A percentile compares a stretch with the other conserved stretches of the same genome.
These are phyloP conservation scores for Molossus alvarezi DNA, from an alignment of 2,797 vertebrate species.

Conservation along the genomic window DNA sequence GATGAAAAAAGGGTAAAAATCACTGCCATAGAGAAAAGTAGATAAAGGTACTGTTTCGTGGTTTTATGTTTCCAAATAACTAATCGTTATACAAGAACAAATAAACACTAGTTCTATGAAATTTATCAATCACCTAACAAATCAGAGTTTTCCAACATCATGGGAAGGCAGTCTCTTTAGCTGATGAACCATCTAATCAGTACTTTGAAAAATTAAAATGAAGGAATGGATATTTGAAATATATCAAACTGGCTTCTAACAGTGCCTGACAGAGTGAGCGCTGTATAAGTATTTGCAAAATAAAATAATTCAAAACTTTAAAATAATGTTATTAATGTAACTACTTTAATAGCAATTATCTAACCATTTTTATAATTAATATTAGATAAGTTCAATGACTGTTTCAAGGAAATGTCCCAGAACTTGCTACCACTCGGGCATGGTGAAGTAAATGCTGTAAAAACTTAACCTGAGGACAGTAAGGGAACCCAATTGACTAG, in stretches of 20 bases:
- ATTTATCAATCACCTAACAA: neutral
- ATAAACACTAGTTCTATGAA: neutral
- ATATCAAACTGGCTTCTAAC: neutral
- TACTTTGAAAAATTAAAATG: neutral
- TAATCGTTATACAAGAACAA: neutral
- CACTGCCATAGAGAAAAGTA: neutral
- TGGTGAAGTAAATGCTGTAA: neutral
- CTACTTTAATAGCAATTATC: neutral
- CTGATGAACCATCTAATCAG: neutral
- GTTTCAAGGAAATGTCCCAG: rapidly evolving
- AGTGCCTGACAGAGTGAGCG: neutral
- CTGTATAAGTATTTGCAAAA: neutral
- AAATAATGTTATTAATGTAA: neutral
- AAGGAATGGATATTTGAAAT: neutral
- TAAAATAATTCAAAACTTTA: neutral
- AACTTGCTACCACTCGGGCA: neutral
- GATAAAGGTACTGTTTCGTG: neutral
- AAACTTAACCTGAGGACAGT: neutral
- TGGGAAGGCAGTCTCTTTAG: neutral
- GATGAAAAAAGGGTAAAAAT: neutral
- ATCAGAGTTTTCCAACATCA: neutral
- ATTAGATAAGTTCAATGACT: neutral
- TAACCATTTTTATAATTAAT: neutral
- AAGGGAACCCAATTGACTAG: neutral
- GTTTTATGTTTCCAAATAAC: neutral